Base-by-base conservation (phyloP, 2,888 invertebrate species). In the Xanthostigma xanthostigma region DNA sequence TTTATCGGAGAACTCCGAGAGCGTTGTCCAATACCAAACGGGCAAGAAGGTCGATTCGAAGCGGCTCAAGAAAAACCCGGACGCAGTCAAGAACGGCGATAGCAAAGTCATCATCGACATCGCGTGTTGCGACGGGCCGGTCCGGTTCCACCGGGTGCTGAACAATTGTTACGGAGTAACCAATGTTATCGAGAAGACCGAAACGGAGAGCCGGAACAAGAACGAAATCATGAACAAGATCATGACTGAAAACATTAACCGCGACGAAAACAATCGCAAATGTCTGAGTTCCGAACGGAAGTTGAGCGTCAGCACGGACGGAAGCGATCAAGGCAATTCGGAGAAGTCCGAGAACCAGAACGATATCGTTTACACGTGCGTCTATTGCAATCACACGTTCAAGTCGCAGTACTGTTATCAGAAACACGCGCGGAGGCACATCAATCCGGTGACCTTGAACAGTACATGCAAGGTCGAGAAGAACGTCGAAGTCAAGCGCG, bases 81-180 rank as follows among this genome's bases (percentile, higher is more conserved):
- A 54, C 53, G 17, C 44, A 37, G 50, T 51, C 46, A 50, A 53
- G 13, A 49, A 49, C 36, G 54, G 52, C 13, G 57, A 59, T 53
- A 64, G 66, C 35, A 78, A 76, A 61, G 78, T 84, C 0, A 79
- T 90, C 2, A 69, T 88, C 51, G 91, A 92, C 65, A 77, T 91
- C n/a, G 92, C 91, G 1, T 89, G 85, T 53, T 92, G 92, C 65
- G 92, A 92, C 65, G 92, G 92, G 0, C 92, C 92, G 0, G 90
- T 92, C 0, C 74, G 84, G 33, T 86, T 92, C 67, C 86, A 87
- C 57, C 74, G 91, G 2, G 88, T 92, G 3, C 69, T 89, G 2
- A 92, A 92, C 69, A 80, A 78, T 45, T 86, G 88, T 50, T 92
- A 89, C 70, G 78, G 73, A 4, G 51, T 66, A 9, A 62, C 63